These are phyloP conservation scores for Pseudeuparius sepicola DNA, from an alignment of 2,888 invertebrate species.

Conservation along the genomic window DNA sequence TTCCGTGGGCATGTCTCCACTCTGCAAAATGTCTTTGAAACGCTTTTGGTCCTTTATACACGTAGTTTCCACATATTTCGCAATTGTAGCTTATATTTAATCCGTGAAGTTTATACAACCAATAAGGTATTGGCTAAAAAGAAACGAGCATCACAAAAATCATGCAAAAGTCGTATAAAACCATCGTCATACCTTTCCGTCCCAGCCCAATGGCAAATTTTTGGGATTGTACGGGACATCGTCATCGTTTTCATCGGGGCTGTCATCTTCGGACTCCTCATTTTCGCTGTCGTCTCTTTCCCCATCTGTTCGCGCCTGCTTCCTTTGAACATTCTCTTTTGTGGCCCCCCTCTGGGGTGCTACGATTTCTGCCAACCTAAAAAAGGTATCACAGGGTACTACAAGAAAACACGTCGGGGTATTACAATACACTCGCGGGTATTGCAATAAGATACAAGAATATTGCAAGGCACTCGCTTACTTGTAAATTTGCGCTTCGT, in stretches of 20 bases:
- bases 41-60: conserved; percentile 98
- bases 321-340: conserved; percentile 96
- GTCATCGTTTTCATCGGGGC: conserved; percentile 80
- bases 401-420: no score
- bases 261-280: conserved; percentile 71
- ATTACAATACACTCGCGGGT: no score
- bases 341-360: conserved; percentile 81
- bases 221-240: conserved; percentile 99
- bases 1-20: conserved; percentile 85
- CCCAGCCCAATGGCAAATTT: conserved; percentile 98
- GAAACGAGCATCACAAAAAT: conserved; percentile 10
- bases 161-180: no score
- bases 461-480: no score
- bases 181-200: conserved; percentile 84
- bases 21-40: conserved; percentile 98
- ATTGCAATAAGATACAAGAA: no score
- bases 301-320: conserved; percentile 91
- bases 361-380: conserved; percentile 69
- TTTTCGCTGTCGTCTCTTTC: conserved; percentile 87
- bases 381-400: no score
- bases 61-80: conserved; percentile 98
- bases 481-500: conserved; percentile 87
- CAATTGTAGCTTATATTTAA: conserved; percentile 98
- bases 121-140: conserved; percentile 73
- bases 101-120: conserved; percentile 98